Base-by-base conservation (phyloP, 1,140 invertebrate genomes). In the Drosophila burlai region DNA sequence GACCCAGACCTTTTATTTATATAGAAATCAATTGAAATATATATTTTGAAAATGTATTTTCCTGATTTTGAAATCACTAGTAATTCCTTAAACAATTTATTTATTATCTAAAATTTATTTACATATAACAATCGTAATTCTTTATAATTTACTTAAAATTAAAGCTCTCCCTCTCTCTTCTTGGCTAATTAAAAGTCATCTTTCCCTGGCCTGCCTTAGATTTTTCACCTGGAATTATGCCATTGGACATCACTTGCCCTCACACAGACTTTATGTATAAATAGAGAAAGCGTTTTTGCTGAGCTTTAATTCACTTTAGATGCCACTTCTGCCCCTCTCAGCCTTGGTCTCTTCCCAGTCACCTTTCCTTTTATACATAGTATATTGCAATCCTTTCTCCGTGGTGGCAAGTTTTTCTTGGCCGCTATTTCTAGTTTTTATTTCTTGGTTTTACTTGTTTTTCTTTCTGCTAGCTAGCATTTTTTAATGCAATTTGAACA, bases 401-500 rank as follows among this genome's bases (percentile, higher is more conserved):
- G 31, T 40, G 63, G 40, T 52, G 46, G 46, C 29, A 43, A 67
- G 24, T 67, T 69, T 43, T 50, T 69, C 47, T 61, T 42, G 26
- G 66, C 21, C 46, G 26, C 66, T 52, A 42, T 50, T 69, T 52
- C 47, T 45, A 67, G 61, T 61, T 84, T 86, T 50, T 54, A 76
- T 42, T 36, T 50, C 47, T 64, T 29, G 66, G 21, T 11, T 31
- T 29, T 62, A 13, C 45, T 43, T n/a, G 21, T 29, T 46, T 60
- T 21, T 57, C 38, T 29, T 36, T 18, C 24, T 34, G 26, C 26
- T 26, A 26, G 49, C 54, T 29, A 18, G 31, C 49, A 75, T 57
- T 54, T 69, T 69, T 86, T 89, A 78, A 87, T 89, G 77, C 81
- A 89, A 81, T 87, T 87, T 83, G 50, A 83, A 75, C 84, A 87